Base-by-base conservation (phyloP, 2,797 vertebrate species). In the Odontamblyopus lacepedii region DNA sequence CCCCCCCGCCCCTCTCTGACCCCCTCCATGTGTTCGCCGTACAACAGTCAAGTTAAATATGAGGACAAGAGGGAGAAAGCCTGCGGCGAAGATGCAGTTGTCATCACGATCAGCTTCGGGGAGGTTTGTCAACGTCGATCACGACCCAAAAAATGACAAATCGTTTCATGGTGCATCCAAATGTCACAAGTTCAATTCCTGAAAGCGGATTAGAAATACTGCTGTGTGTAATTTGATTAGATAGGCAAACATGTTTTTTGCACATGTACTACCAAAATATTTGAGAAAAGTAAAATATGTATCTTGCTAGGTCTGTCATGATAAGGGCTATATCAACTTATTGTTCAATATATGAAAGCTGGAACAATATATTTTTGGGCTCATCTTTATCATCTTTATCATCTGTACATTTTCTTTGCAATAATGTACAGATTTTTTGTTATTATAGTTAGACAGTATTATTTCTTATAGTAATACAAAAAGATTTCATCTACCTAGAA, bases 41-140 rank as follows among this genome's bases (percentile, higher is more conserved):
- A 73, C 78, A 71, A 72, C 64, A 72, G 75, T 68, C 65, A 70
- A 83, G 72, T 68, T 51, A 75, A 76, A 85, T 73, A 69, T 68
- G 70, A 80, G 74, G 78, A 78, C 73, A 67, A 67, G 75, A 74
- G 67, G 57, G 75, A 75, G 66, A 85, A 72, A 81, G 64, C 63
- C 74, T 82, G 76, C 80, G 64, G 68, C 76, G 82, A 78, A 50
- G 73, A 80, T 77, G 75, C 78, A 86, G 82, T 76, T 90, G 86
- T 91, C 89, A 89, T 82, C 68, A 29, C 77, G 18, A 76, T 85
- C 83, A 67, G 65, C 83, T 83, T 81, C n/a, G 41, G 77, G 78
- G 88, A 88, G 82, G 77, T 78, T 89, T 55, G 63, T 83, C 86
- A 87, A 89, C 90, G 90, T 91, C 89, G 80, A 81, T 81, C 83